These are phyloP conservation scores for Murina feae DNA, from an alignment of 2,113 vertebrate genomes.

Conservation along the genomic window DNA sequence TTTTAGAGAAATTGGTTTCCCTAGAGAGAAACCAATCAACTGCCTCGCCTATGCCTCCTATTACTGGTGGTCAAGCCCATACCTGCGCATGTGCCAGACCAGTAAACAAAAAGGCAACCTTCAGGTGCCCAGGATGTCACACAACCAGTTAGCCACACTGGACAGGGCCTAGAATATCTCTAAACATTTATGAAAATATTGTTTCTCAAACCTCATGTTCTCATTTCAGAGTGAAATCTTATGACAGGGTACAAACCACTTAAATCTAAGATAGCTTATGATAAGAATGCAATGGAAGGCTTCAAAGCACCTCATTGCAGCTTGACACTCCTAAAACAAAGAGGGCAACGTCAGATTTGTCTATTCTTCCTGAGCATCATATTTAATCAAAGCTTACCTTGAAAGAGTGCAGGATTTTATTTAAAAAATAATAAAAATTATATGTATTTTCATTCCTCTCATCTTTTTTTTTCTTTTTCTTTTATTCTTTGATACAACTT, in stretches of 20 bases:
- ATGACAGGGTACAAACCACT: not conserved
- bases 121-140: not conserved
- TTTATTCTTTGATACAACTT: not conserved
- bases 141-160: not conserved
- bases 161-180: not conserved
- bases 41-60: not conserved
- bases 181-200: not conserved
- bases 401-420: not conserved
- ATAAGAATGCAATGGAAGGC: not conserved
- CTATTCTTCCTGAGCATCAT: not conserved
- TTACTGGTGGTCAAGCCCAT: not conserved
- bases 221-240: not conserved
- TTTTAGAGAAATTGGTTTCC: not conserved
- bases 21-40: not conserved
- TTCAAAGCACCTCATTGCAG: not conserved
- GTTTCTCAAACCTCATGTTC: not conserved
- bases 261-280: not conserved
- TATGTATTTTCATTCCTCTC: not conserved
- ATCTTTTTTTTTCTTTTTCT: not conserved
- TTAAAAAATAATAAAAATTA: not conserved
- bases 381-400: not conserved
- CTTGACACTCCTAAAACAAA: not conserved
- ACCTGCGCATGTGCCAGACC: not conserved
- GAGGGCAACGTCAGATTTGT: not conserved
- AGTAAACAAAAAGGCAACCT: not conserved